Evolutionary conservation across 1,140 invertebrate genomes (phyloP).

Genomic region (Caerostris extrusa): DNA sequence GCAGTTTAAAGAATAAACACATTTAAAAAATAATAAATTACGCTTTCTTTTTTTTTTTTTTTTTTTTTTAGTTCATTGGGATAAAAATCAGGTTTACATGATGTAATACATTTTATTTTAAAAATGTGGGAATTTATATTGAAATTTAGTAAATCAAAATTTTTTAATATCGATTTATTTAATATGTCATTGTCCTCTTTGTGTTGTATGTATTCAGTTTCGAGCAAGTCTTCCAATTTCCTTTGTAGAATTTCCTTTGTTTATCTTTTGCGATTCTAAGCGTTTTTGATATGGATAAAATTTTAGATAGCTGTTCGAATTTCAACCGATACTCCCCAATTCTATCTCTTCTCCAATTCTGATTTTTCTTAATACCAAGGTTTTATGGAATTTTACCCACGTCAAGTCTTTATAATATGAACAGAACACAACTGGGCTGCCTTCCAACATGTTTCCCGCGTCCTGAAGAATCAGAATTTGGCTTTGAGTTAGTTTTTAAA

Average conservation of each 20-base stretch:
- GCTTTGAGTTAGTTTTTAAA: not conserved
- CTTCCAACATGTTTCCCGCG: not conserved
- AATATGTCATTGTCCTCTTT: too few relatives aligned
- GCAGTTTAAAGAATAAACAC: too few relatives aligned
- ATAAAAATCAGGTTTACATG: too few relatives aligned
- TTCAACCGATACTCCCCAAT: not conserved
- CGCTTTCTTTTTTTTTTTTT: too few relatives aligned
- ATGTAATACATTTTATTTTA: too few relatives aligned
- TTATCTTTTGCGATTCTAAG: not conserved
- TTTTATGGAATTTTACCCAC: not conserved
- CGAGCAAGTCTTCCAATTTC: conserved; percentile 9
- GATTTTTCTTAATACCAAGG: not conserved
- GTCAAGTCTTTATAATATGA: conserved; percentile 22
- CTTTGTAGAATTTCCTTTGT: conserved; percentile 28
- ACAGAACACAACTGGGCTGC: not conserved
- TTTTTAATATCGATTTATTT: too few relatives aligned
- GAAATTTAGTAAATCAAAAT: too few relatives aligned
- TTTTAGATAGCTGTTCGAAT: not conserved
- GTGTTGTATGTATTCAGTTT: not conserved
- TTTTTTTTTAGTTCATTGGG: too few relatives aligned
- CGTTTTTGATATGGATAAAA: not conserved
- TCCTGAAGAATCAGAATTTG: conserved; percentile 27
- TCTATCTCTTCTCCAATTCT: not conserved
- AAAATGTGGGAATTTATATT: too few relatives aligned
- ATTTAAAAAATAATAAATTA: too few relatives aligned